Evolutionary conservation across 2,888 invertebrate species (phyloP), one percentile per base, ranked within the genome.

Genomic region (Cerastis leucographa): DNA sequence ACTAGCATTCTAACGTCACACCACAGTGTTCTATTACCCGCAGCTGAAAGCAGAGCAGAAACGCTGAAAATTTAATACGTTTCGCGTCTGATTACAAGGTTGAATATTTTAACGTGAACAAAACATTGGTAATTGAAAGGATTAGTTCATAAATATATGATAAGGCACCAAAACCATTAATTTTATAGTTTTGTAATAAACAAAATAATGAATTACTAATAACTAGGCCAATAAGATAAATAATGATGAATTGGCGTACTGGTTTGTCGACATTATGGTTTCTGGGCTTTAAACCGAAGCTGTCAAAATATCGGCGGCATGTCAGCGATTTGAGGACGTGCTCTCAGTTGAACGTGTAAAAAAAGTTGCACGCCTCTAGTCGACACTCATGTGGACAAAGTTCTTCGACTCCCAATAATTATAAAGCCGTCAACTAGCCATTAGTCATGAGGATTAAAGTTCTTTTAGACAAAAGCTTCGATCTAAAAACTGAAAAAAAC

Each of bases 51-150:
- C 51, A 42, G 71, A 70, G 76, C 56, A 35, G 40, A 69, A 69
- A 35, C 73, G 35, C 12, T 87, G 88, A 85, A 87, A 82, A 71
- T 85, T 87, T 86, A 83, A 86, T 83, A 78, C 62, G 64, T 72
- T 64, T 68, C 67, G 69, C 74, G 80, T 83, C 74, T 85, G 88
- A 86, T 88, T 80, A 83, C 76, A 78, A 62, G 56, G 11, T 51
- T 77, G 75, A 86, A 87, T 88, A 86, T 86, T 86, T 71, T 62
- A 86, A 59, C 61, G 54, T 67, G 25, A 65, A 73, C 75, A 77
- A 83, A 85, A 86, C 76, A 78, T 83, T 83, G 65, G 64, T 75
- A 85, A 82, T 82, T 85, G 71, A 76, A 83, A 85, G 62, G 88
- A 85, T 85, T 82, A 80, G 44, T 77, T 82, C 61, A 74, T 85